Percentiles rank a stretch among this genome's conserved stretches.
Evolutionary conservation across 1,140 invertebrate species (phyloP).

Genomic region (Anoplophora glabripennis): DNA sequence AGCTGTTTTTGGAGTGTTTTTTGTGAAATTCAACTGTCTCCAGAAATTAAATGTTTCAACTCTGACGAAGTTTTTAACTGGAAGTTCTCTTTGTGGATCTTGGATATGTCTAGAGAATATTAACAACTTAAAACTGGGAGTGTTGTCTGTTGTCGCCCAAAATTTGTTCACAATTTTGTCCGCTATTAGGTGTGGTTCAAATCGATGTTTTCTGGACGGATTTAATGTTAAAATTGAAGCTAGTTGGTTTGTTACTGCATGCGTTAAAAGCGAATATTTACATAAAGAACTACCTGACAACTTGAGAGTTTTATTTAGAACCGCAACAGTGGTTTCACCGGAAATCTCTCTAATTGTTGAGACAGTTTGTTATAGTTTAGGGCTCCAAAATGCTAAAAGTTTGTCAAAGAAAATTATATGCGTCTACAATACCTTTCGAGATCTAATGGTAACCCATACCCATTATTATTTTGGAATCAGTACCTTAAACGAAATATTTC

Average conservation of each 20-base stretch:
- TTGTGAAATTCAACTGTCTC: slow-evolving; percentile 90
- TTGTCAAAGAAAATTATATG: slow-evolving; percentile 78
- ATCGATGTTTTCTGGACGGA: slow-evolving; percentile 58
- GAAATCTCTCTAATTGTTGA: slow-evolving; percentile 87
- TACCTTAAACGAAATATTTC: slow-evolving; percentile 22
- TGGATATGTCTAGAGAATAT: slow-evolving; percentile 85
- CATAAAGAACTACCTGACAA: slow-evolving; percentile 79
- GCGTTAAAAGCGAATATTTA: not conserved
- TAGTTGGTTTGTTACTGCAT: slow-evolving; percentile 45
- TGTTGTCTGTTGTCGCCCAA: slow-evolving; percentile 25
- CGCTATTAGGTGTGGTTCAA: slow-evolving; percentile 67
- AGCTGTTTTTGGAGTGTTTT: slow-evolving; percentile 85
- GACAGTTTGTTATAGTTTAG: slow-evolving; percentile 82
- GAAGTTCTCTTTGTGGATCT: slow-evolving; percentile 78
- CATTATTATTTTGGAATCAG: slow-evolving; percentile 23
- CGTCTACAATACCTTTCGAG: slow-evolving; percentile 8
- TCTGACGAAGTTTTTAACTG: slow-evolving; percentile 86
- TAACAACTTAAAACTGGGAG: slow-evolving; percentile 31
- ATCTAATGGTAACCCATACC: slow-evolving; percentile 51
- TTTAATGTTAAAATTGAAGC: not conserved
- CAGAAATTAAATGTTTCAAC: slow-evolving; percentile 85
- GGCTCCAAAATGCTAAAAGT: slow-evolving; percentile 73
- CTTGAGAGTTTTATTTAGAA: slow-evolving; percentile 83
- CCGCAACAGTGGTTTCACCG: slow-evolving; percentile 91
- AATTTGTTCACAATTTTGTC: slow-evolving; percentile 69